These are phyloP conservation scores for Hylyphantes graminicola DNA, from an alignment of 1,140 invertebrate species.

Conservation along the genomic window DNA sequence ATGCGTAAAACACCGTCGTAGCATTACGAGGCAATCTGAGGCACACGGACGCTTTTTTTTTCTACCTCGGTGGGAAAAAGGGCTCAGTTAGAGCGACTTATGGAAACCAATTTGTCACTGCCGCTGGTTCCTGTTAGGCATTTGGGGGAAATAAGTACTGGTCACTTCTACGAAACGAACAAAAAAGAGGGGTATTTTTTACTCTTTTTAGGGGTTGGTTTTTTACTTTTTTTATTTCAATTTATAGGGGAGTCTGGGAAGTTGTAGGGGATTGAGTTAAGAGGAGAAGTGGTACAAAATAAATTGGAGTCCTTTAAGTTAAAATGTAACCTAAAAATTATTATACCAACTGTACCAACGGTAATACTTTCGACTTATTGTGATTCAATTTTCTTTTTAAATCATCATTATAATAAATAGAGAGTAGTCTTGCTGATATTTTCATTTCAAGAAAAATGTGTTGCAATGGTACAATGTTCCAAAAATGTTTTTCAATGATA, in stretches of 20 bases:
- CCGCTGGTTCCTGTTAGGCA: constrained; percentile 26
- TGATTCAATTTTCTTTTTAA: too few relatives aligned
- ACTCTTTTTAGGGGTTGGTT: neutral
- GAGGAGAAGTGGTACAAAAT: neutral
- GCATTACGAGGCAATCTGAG: constrained; percentile 36
- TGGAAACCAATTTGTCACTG: constrained; percentile 57
- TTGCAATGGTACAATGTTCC: too few relatives aligned
- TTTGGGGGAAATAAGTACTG: constrained; percentile 51
- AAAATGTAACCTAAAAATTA: too few relatives aligned
- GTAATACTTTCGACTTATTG: too few relatives aligned
- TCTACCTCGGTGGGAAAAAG: neutral
- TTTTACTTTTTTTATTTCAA: neutral
- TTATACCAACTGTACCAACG: too few relatives aligned
- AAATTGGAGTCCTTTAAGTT: too few relatives aligned
- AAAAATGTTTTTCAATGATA: too few relatives aligned
- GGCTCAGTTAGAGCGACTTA: constrained; percentile 43
- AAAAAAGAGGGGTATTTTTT: constrained; percentile 5
- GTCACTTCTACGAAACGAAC: constrained; percentile 42
- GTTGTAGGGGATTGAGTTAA: neutral
- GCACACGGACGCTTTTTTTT: neutral
- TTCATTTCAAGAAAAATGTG: too few relatives aligned
- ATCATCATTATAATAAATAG: too few relatives aligned
- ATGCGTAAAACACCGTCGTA: constrained; percentile 35
- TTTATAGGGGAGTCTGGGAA: neutral
- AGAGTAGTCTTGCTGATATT: too few relatives aligned